Evolutionary conservation across 2,113 vertebrate genomes (phyloP).

Genomic region (Hippocampus comes): DNA sequence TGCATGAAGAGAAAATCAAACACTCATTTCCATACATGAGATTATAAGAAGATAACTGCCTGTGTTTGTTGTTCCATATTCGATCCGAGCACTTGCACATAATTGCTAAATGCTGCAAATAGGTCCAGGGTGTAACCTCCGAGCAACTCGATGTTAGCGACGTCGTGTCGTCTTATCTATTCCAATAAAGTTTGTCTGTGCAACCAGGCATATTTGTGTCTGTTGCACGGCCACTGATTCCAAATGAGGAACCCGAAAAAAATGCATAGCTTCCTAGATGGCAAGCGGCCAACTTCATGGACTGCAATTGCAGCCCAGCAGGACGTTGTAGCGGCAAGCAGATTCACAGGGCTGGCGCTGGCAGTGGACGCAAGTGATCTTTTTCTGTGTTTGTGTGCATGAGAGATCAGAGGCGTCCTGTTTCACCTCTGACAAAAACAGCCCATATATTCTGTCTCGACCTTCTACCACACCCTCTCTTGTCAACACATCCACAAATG

Average conservation of each 20-base stretch:
- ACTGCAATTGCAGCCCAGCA: constrained; percentile 39
- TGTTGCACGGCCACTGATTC: constrained; percentile 17
- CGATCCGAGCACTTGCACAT: constrained; percentile 63
- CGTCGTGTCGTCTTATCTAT: constrained; percentile 16
- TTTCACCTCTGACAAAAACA: constrained; percentile 57
- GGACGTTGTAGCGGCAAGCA: constrained; percentile 30
- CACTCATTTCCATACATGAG: constrained; percentile 78
- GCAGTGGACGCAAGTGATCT: constrained; percentile 45
- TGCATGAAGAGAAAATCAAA: constrained; percentile 78
- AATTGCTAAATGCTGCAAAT: constrained; percentile 75
- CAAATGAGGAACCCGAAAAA: constrained; percentile 21
- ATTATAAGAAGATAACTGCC: constrained; percentile 76
- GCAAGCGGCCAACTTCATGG: constrained; percentile 35
- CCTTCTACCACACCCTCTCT: constrained; percentile 6
- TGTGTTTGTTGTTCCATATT: constrained; percentile 74
- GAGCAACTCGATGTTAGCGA: constrained; percentile 47
- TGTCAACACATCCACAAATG: constrained; percentile 14
- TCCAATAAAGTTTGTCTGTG: constrained; percentile 40
- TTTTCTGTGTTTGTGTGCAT: constrained; percentile 35
- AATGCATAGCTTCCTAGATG: constrained; percentile 36
- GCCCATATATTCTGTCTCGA: constrained; percentile 40
- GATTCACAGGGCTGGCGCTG: constrained; percentile 24
- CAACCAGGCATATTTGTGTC: constrained; percentile 28
- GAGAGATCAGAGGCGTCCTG: constrained; percentile 62
- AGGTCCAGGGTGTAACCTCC: constrained; percentile 55